Percentiles rank a stretch among this genome's conserved stretches.
Conservation (phyloP, 1,140 invertebrate species). For the Hirudo medicinalis region DNA sequence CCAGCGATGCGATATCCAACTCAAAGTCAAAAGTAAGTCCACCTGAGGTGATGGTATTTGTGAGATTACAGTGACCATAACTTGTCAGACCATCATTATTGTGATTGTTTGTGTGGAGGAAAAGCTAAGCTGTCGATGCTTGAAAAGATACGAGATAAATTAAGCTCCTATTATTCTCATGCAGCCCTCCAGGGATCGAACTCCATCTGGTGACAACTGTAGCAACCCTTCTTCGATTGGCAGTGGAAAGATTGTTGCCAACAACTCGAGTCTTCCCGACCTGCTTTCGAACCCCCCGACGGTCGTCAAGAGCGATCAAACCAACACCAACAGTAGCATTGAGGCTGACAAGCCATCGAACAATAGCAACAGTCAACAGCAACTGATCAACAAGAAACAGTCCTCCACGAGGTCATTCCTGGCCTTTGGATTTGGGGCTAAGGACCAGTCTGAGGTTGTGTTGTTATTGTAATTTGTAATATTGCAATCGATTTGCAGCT, state of each 20-base stretch:
- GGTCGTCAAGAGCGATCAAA: background rate
- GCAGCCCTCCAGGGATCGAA: background rate
- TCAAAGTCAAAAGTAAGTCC: too few species aligned
- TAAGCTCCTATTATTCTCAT: too few species aligned
- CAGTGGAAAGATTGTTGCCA: background rate
- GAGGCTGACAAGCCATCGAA: background rate
- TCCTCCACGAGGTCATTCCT: background rate
- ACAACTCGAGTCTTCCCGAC: conserved; percentile 4
- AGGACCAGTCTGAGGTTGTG: background rate
- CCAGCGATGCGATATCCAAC: too few species aligned
- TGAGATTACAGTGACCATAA: too few species aligned
- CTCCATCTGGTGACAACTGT: background rate
- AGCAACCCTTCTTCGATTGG: background rate
- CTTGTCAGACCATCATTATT: too few species aligned
- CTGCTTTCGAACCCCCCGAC: background rate
- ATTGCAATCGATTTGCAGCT: background rate
- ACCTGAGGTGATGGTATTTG: too few species aligned
- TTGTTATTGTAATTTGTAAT: too few species aligned
- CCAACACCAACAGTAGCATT: background rate
- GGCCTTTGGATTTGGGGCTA: conserved; percentile 1
- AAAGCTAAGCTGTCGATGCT: too few species aligned
- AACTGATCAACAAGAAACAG: conserved; percentile 7
- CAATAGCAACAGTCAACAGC: background rate
- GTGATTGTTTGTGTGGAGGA: too few species aligned
- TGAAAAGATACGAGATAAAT: too few species aligned